phyloP scores from a whole-genome alignment of 2,113 vertebrate genomes.

The Propithecus coquereli region DNA sequence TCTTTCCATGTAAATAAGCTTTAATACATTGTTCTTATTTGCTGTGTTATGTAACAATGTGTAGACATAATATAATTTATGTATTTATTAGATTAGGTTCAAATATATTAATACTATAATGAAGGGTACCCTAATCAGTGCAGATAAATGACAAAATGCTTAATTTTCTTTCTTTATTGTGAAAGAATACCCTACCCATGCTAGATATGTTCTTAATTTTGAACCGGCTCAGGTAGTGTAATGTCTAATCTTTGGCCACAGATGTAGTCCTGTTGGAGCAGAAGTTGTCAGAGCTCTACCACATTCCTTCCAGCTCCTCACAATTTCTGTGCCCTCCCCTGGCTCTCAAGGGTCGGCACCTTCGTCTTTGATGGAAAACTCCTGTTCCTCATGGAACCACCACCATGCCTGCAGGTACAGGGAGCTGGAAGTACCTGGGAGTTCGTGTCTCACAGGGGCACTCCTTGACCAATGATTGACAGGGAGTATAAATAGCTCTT shows the following conservation, averaged over 20 bases:
- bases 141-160: not conserved
- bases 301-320: not conserved
- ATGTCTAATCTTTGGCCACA: not conserved
- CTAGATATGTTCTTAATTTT: not conserved
- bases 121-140: not conserved
- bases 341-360: too few relatives aligned
- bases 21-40: not conserved
- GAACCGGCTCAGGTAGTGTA: not conserved
- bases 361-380: not conserved
- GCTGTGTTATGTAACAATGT: not conserved
- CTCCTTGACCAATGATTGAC: not conserved
- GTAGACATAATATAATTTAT: not conserved
- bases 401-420: not conserved
- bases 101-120: not conserved
- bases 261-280: rapidly evolving
- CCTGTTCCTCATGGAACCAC: not conserved
- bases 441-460: not conserved
- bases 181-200: not conserved
- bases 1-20: not conserved
- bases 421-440: not conserved
- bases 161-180: not conserved
- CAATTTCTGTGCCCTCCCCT: not conserved
- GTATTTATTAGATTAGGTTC: not conserved
- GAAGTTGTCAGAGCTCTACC: not conserved
- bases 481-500: not conserved